Evolutionary conservation across 2,888 invertebrate genomes (phyloP).

Genomic region (Rhagium mordax): DNA sequence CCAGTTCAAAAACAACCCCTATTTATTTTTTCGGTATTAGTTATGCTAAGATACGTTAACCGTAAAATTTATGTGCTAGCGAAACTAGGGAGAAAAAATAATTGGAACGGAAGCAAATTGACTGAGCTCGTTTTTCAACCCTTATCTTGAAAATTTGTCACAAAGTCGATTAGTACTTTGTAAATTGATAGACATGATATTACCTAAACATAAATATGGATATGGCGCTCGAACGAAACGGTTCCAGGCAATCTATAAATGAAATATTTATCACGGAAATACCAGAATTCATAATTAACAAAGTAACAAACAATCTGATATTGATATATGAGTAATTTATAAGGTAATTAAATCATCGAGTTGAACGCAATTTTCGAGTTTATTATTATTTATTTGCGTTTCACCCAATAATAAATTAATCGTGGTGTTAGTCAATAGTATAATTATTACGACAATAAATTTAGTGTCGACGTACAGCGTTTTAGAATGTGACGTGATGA

Average conservation of each 20-base stretch:
- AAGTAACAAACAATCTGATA: constrained; percentile 12
- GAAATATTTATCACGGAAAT: neutral
- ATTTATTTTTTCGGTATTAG: too few species aligned
- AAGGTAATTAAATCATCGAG: constrained; percentile 15
- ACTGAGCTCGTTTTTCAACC: too few species aligned
- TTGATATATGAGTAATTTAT: constrained; percentile 14
- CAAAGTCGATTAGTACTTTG: too few species aligned
- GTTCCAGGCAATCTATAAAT: neutral
- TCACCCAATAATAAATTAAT: constrained; percentile 23
- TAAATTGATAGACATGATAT: too few species aligned
- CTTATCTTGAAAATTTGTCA: too few species aligned
- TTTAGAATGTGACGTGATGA: neutral
- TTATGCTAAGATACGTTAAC: too few species aligned
- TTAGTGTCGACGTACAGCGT: neutral
- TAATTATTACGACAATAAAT: constrained; percentile 23
- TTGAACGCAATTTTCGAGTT: constrained; percentile 13
- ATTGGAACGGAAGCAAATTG: too few species aligned
- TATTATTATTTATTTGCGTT: constrained; percentile 24
- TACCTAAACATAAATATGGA: neutral
- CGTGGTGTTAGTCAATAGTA: constrained; percentile 18
- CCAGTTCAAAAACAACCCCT: too few species aligned
- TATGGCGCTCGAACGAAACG: too few species aligned
- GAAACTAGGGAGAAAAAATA: too few species aligned
- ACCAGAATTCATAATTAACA: neutral
- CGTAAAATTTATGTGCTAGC: too few species aligned